Evolutionary conservation across 2,113 vertebrate genomes (phyloP), one percentile per base, ranked within the genome.

Genomic region (Phaethornis superciliosus): DNA sequence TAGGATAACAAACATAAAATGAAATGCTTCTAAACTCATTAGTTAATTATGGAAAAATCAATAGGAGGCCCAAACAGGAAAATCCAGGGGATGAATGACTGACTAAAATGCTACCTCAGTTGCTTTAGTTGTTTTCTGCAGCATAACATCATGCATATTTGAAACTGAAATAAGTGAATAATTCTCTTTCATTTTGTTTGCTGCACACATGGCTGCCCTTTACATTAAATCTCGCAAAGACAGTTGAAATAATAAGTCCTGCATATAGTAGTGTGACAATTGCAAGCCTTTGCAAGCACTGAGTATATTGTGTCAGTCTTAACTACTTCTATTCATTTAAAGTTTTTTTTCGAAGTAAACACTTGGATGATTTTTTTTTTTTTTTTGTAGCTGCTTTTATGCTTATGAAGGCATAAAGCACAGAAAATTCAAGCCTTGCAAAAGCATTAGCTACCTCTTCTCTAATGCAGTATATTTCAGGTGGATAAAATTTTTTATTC

Each of bases 21-120:
- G 7, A 67, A 95, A 74, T 71, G 32, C 26, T 92, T 90, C 74
- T 88, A 69, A 93, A 93, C 23, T 86, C 65, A 79, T 96, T 93
- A 89, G 46, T 37, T 87, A 69, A 92, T 27, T 62, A n/a, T 63
- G 20, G 55, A 79, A 63, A 81, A 15, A 88, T 81, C 37, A 89
- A 44, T 30, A 75, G 37, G 75, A 69, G 28, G 26, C 37, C 33
- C 19, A 81, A 47, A 49, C 75, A 90, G 44, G 18, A 92, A 70
- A 16, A 63, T 40, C 2, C 7, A 30, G 20, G 10, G 49, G 22
- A 94, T 2, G 22, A 49, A 55, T n/a, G 12, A 15, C 23, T 71
- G 18, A 28, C 49, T 70, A 56, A 90, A 93, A 59, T 56, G 8
- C 20, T 69, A 4, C n/a, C 30, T 90, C 59, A 33, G 16, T 58